These are phyloP conservation scores for Fistularia tabacaria DNA, from an alignment of 2,797 vertebrate species.

Conservation along the genomic window DNA sequence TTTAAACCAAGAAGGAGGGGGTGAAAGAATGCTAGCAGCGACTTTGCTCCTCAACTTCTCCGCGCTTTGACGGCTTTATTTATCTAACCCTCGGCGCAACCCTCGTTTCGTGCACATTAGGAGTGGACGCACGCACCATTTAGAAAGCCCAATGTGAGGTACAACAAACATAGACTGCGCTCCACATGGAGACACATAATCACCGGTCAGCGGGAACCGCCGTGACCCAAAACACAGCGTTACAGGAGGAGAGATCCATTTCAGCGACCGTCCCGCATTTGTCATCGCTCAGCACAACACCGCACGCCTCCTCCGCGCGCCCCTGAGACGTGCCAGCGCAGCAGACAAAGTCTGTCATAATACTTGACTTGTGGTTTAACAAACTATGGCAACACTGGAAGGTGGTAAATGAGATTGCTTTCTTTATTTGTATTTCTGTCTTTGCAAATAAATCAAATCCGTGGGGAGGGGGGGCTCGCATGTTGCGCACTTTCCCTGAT, in stretches of 20 bases:
- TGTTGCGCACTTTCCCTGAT: conserved; percentile 6
- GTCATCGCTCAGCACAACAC: conserved; percentile 59
- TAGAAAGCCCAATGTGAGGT: conserved; percentile 43
- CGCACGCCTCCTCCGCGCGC: conserved; percentile 47
- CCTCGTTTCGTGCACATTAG: conserved; percentile 64
- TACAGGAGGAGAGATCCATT: conserved; percentile 45
- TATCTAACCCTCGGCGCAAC: conserved; percentile 52
- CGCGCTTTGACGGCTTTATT: conserved; percentile 64
- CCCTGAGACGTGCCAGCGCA: conserved; percentile 50
- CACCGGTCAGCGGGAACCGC: conserved; percentile 45
- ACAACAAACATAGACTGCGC: conserved; percentile 44
- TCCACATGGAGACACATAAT: conserved; percentile 44
- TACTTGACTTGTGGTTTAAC: conserved; percentile 65
- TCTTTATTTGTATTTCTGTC: conserved; percentile 59
- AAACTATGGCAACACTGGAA: conserved; percentile 56
- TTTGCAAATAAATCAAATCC: conserved; percentile 50
- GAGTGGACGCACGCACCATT: conserved; percentile 46
- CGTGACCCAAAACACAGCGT: conserved; percentile 47
- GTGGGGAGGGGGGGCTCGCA: conserved; percentile 3
- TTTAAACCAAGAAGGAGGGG: conserved; percentile 20
- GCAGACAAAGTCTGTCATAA: conserved; percentile 67
- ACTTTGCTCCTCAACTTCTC: conserved; percentile 15
- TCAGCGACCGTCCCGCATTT: conserved; percentile 60
- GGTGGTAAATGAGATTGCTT: conserved; percentile 62
- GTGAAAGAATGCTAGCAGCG: conserved; percentile 1